These are phyloP conservation scores for Peromyscus eremicus DNA, from an alignment of 2,797 vertebrate species.

Conservation along the genomic window DNA sequence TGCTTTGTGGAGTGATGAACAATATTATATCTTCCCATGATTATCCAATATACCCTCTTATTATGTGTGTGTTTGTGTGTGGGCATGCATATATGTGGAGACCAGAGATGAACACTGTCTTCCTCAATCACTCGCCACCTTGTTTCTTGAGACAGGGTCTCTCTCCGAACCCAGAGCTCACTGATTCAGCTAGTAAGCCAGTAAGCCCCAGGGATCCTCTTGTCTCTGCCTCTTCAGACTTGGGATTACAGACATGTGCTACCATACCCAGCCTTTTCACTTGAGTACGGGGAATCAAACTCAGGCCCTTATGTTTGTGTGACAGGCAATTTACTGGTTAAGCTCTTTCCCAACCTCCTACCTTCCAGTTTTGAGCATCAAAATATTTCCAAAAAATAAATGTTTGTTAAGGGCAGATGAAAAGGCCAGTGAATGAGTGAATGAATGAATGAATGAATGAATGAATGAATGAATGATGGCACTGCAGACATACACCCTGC, in stretches of 20 bases:
- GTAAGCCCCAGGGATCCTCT: too few relatives aligned
- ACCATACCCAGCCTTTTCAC: neutral
- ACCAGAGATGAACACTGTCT: neutral
- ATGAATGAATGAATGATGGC: neutral
- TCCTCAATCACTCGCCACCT: neutral
- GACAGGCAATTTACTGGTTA: neutral
- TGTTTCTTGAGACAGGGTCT: neutral
- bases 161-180: neutral
- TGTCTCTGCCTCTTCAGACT: neutral
- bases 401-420: constrained; percentile 28
- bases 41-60: neutral
- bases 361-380: neutral
- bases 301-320: neutral
- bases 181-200: neutral
- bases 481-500: neutral
- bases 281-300: neutral
- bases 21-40: neutral
- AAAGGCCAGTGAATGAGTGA: neutral
- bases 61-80: neutral
- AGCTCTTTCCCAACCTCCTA: neutral
- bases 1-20: neutral
- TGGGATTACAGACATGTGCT: neutral
- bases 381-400: neutral
- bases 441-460: neutral
- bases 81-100: neutral